Evolutionary conservation across 2,797 vertebrate species (phyloP).

Genomic region (Pipistrellus pygmaeus): DNA sequence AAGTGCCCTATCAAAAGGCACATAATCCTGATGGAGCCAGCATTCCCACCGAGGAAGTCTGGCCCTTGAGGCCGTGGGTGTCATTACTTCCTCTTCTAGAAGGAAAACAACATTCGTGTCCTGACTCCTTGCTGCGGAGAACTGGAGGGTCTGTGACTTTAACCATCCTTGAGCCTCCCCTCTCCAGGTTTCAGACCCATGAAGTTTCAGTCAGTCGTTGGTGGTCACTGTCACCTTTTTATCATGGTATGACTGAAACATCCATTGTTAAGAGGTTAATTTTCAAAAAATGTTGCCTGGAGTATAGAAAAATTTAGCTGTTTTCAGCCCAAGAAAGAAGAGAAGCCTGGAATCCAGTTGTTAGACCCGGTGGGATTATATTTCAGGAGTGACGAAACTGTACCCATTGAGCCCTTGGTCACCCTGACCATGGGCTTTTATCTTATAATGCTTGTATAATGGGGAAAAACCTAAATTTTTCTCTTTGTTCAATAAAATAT

Average conservation of each 20-base stretch:
- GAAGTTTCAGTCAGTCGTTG: background rate
- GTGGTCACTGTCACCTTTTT: background rate
- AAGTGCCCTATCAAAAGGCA: background rate
- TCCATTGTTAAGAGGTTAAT: too few species aligned
- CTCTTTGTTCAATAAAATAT: conserved; percentile 8
- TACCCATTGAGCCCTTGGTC: background rate
- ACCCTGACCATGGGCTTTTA: background rate
- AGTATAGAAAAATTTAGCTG: background rate
- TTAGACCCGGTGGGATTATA: background rate
- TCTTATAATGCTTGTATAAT: conserved; percentile 30
- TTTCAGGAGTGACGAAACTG: background rate
- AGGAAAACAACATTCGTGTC: background rate
- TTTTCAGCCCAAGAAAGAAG: background rate
- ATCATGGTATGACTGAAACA: background rate
- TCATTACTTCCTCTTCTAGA: background rate
- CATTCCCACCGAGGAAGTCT: background rate
- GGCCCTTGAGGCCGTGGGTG: accelerated
- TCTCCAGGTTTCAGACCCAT: background rate
- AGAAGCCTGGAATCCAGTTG: background rate
- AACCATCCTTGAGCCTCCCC: background rate
- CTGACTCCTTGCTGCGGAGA: background rate
- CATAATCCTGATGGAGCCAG: background rate
- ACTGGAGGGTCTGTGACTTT: background rate
- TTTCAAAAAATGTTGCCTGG: background rate
- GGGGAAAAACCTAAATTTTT: background rate